phyloP scores from a whole-genome alignment of 2,113 vertebrate genomes.

The Engraulis encrasicolus region DNA sequence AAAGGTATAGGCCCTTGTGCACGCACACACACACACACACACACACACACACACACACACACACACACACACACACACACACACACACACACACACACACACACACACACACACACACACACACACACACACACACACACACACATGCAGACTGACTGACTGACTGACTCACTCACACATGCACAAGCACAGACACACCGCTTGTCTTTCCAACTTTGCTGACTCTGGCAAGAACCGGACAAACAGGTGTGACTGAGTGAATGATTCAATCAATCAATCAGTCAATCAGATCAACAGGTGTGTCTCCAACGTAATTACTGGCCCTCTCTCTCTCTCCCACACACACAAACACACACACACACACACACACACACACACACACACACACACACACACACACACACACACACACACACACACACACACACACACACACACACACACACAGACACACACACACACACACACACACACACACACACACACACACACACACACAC shows the following conservation, averaged over 20 bases:
- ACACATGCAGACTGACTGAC: too few relatives aligned
- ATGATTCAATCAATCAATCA: background rate
- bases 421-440: background rate
- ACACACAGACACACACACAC: constrained; percentile 14
- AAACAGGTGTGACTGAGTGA: background rate
- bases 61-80: background rate
- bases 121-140: too few relatives aligned
- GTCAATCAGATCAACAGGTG: too few relatives aligned
- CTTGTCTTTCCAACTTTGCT: background rate
- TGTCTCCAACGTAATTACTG: background rate
- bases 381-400: background rate
- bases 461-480: background rate
- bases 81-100: background rate
- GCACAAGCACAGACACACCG: too few relatives aligned
- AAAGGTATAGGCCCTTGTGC: background rate
- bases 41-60: background rate
- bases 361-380: background rate
- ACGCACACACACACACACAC: background rate
- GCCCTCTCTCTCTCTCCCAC: too few relatives aligned
- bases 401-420: background rate
- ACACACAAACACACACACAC: too few relatives aligned
- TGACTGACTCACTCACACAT: too few relatives aligned
- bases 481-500: background rate
- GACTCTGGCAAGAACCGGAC: background rate
- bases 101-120: background rate